phyloP scores from a whole-genome alignment of 2,888 invertebrate genomes.

The Alitta virens region DNA sequence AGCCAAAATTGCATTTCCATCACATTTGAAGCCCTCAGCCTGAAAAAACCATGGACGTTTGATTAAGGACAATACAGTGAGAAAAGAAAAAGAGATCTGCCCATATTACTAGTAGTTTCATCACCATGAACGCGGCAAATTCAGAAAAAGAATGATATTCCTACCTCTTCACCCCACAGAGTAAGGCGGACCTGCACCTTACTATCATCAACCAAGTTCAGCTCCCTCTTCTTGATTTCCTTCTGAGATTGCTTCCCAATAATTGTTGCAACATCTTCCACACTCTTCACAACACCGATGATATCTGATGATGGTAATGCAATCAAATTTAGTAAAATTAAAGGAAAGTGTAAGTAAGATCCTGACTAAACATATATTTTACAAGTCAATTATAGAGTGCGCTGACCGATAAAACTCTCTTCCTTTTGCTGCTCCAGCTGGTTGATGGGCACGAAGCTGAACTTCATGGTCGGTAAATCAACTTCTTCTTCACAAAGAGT shows the following conservation, averaged over 20 bases:
- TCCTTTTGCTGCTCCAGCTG: constrained; percentile 69
- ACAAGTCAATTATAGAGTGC: no score
- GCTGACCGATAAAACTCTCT: constrained; percentile 72
- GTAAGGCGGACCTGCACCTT: constrained; percentile 77
- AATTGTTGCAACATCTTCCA: constrained; percentile 71
- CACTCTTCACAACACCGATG: constrained; percentile 79
- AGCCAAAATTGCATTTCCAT: constrained; percentile 76
- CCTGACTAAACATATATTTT: no score
- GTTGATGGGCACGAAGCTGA: constrained; percentile 74
- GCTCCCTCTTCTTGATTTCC: constrained; percentile 85
- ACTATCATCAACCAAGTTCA: constrained; percentile 81
- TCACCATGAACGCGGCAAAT: no score
- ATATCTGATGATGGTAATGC: no score
- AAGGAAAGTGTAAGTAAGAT: no score
- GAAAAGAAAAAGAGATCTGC: no score
- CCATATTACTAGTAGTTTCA: no score
- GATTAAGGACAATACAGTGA: no score
- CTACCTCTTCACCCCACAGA: constrained; percentile 76
- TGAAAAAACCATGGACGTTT: no score
- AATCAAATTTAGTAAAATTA: no score
- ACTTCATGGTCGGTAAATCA: constrained; percentile 73
- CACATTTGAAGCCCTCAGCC: constrained; percentile 80
- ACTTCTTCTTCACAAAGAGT: constrained; percentile 59
- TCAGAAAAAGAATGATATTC: constrained; percentile 17
- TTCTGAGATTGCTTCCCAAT: constrained; percentile 73